Evolutionary conservation across 2,797 vertebrate genomes (phyloP).

Genomic region (Pelobates cultripes): DNA sequence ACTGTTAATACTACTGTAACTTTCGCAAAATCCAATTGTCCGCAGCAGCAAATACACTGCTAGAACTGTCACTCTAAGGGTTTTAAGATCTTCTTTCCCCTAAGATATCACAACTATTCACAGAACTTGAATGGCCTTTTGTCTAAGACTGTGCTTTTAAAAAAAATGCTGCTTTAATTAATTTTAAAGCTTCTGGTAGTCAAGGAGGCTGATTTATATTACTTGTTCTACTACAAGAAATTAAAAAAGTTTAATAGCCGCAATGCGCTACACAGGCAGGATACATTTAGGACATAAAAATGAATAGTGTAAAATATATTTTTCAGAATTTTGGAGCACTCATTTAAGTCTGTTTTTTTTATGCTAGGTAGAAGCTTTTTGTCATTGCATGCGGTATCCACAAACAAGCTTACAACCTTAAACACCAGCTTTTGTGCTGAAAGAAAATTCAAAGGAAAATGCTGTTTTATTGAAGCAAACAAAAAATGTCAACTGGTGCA

Average conservation of each 20-base stretch:
- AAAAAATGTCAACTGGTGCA: too few relatives aligned
- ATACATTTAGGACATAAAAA: conserved; percentile 21
- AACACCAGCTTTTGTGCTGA: too few relatives aligned
- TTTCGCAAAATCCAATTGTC: conserved; percentile 46
- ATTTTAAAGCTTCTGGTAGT: conserved; percentile 27
- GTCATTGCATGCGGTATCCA: too few relatives aligned
- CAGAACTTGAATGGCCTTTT: conserved; percentile 38
- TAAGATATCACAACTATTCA: background rate
- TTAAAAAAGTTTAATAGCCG: conserved; percentile 31
- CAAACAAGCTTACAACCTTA: too few relatives aligned
- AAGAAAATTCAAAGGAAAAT: too few relatives aligned
- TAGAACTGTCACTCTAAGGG: conserved; percentile 14
- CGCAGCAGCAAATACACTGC: conserved; percentile 23
- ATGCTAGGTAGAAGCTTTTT: too few relatives aligned
- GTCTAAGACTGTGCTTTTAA: conserved; percentile 22
- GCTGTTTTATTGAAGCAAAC: too few relatives aligned
- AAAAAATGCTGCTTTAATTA: conserved; percentile 44
- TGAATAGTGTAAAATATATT: background rate
- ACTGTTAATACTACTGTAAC: conserved; percentile 38
- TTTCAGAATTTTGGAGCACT: background rate
- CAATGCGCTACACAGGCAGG: conserved; percentile 12
- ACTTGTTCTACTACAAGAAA: conserved; percentile 17
- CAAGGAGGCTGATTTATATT: conserved; percentile 30
- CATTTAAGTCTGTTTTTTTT: too few relatives aligned
- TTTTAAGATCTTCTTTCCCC: background rate